Evolutionary conservation across 2,797 vertebrate genomes (phyloP).

Genomic region (Phrynocephalus forsythii): DNA sequence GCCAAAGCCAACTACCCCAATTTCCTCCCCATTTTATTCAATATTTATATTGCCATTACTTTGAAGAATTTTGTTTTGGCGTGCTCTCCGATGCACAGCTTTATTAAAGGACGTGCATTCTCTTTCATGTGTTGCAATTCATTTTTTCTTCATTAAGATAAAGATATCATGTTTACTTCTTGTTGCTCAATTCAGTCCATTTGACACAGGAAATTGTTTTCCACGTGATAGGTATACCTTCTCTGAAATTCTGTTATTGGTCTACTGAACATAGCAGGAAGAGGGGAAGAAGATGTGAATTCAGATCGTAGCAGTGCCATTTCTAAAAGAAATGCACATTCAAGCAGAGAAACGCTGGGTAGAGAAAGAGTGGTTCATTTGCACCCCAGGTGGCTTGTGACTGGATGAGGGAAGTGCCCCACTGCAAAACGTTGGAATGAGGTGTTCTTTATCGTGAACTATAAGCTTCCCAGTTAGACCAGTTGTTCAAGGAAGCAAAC

Average conservation of each 20-base stretch:
- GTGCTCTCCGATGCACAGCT: not conserved
- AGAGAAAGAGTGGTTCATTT: not conserved
- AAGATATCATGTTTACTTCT: slow-evolving; percentile 19
- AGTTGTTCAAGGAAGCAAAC: not conserved
- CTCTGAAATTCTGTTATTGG: not conserved
- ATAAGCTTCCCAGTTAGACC: not conserved
- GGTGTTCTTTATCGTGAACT: too few relatives aligned
- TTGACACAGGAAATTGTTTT: not conserved
- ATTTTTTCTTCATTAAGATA: slow-evolving; percentile 28
- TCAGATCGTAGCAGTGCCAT: not conserved
- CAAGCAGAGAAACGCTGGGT: fast-evolving
- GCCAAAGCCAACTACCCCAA: slow-evolving; percentile 45
- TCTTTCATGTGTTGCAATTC: slow-evolving; percentile 52
- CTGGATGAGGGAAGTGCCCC: too few relatives aligned
- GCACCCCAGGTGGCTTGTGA: too few relatives aligned
- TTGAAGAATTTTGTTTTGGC: slow-evolving; percentile 57
- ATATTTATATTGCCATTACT: slow-evolving; percentile 52
- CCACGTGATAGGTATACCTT: not conserved
- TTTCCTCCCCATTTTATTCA: slow-evolving; percentile 51
- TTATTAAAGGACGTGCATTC: slow-evolving; percentile 48
- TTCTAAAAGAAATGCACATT: not conserved
- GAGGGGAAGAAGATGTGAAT: not conserved
- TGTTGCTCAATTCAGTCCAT: not conserved
- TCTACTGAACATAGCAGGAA: fast-evolving
- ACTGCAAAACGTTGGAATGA: too few relatives aligned